A percentile compares a stretch with the other conserved stretches of the same genome.
Evolutionary conservation across 2,888 invertebrate genomes (phyloP).

Genomic region (Ommatoiulus sabulosus): DNA sequence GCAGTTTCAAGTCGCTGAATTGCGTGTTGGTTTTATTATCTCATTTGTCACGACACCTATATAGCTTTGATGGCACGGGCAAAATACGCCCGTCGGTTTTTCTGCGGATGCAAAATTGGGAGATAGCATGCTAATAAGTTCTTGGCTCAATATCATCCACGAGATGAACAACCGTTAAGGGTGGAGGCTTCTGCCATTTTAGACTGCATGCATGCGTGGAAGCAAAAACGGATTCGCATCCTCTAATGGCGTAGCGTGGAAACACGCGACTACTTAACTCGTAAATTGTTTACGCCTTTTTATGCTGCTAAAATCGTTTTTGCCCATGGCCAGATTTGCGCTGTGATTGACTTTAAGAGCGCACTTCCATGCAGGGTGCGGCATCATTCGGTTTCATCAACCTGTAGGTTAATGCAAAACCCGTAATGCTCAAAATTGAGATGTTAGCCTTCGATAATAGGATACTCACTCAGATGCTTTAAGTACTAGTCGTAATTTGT

Average conservation of each 20-base stretch:
- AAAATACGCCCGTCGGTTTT: background rate
- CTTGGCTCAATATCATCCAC: slow-evolving; percentile 5
- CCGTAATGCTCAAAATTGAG: too few species aligned
- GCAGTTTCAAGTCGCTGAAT: slow-evolving; percentile 3
- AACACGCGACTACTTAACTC: background rate
- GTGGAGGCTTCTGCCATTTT: background rate
- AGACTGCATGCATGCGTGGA: background rate
- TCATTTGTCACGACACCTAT: slow-evolving; percentile 43
- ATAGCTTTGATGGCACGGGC: background rate
- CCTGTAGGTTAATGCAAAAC: too few species aligned
- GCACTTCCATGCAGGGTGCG: too few species aligned
- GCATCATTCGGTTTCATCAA: too few species aligned
- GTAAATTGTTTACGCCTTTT: slow-evolving; percentile 31
- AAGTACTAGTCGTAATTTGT: too few species aligned
- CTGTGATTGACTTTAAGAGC: too few species aligned
- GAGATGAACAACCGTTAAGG: background rate
- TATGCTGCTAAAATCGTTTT: background rate
- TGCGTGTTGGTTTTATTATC: slow-evolving; percentile 24
- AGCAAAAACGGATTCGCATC: background rate
- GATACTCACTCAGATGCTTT: too few species aligned
- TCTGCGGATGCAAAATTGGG: background rate
- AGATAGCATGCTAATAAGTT: slow-evolving; percentile 43
- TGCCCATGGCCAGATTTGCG: background rate
- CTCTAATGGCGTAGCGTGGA: background rate
- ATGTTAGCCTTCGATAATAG: too few species aligned